Base-by-base conservation (phyloP, 1,140 invertebrate species). In the Lordiphosa clarofinis region DNA sequence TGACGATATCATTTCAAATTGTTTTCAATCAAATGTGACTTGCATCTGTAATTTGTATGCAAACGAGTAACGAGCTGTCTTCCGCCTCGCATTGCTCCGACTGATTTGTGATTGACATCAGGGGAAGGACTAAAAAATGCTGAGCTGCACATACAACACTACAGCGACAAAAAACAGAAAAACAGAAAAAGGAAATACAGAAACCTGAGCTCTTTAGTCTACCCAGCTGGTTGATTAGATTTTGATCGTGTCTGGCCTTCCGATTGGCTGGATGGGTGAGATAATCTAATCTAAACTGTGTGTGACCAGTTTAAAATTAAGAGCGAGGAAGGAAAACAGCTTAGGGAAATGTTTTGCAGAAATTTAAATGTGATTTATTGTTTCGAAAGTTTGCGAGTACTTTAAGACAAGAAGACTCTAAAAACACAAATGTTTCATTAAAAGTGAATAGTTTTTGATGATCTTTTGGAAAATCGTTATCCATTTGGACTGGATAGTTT, bases 1-100 rank as follows among this genome's bases (percentile, higher is more conserved):
- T 56, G 53, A 73, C 58, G 58, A 81, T 81, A 81, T 81, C 75
- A 81, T 81, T 81, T 81, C 71, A 81, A 81, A 81, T 81, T 81
- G 75, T 81, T 81, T 81, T 81, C 75, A 74, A 81, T 81, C 75
- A 81, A 74, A 81, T 81, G 75, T 75, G 75, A 81, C 75, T 81
- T 81, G 75, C 76, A 81, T 81, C 76, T 72, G 75, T 81, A 81
- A 81, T 81, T 81, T 75, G 71, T 72, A 75, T 81, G 75, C 75
- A 81, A 72, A 75, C 75, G 75, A 74, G 71, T 49, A 60, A 49
- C 65, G 56, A 60, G 56, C 43, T 61, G 35, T 36, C 50, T 37
- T 9, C 10, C 10, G 3, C 12, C 2, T 9, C n/a, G 28, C 38
- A 8, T 56, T 50, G 53, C 13, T 56, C 42, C 60, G 53, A 78